Evolutionary conservation across 92 coral and sea anemone species (phyloP).

Genomic region (Pocillopora grandis): DNA sequence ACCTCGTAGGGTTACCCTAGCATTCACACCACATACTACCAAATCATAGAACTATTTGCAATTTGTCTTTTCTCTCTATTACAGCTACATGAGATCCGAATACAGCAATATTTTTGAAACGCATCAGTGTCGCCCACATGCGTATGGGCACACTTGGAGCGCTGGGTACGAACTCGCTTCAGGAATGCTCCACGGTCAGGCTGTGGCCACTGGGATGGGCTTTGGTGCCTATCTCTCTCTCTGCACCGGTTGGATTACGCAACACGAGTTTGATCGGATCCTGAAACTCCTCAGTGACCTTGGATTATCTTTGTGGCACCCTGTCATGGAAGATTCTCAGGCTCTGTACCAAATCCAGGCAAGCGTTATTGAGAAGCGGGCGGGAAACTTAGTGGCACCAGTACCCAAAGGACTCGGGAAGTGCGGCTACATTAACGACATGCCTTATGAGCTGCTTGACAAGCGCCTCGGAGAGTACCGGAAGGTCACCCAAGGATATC

Average conservation of each 20-base stretch:
- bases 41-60: background rate
- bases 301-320: constrained; percentile 71
- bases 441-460: constrained; percentile 55
- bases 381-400: constrained; percentile 74
- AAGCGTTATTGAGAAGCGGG: constrained; percentile 58
- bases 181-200: constrained; percentile 80
- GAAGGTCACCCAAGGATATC: constrained; percentile 55
- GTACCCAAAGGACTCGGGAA: constrained; percentile 71
- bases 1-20: too few relatives aligned
- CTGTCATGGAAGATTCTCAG: constrained; percentile 54
- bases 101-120: constrained; percentile 74
- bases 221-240: constrained; percentile 69
- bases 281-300: constrained; percentile 56
- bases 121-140: constrained; percentile 76
- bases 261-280: constrained; percentile 56
- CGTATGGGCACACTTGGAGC: constrained; percentile 74
- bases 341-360: constrained; percentile 40
- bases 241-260: constrained; percentile 48
- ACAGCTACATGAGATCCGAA: constrained; percentile 58
- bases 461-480: constrained; percentile 55
- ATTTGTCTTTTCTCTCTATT: background rate
- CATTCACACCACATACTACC: too few relatives aligned
- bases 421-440: constrained; percentile 60
- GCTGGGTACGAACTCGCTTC: constrained; percentile 69
- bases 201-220: constrained; percentile 77